A percentile compares a stretch with the other conserved stretches of the same genome.
phyloP scores from a whole-genome alignment of 2,888 invertebrate genomes.

The Trilocha varians region DNA sequence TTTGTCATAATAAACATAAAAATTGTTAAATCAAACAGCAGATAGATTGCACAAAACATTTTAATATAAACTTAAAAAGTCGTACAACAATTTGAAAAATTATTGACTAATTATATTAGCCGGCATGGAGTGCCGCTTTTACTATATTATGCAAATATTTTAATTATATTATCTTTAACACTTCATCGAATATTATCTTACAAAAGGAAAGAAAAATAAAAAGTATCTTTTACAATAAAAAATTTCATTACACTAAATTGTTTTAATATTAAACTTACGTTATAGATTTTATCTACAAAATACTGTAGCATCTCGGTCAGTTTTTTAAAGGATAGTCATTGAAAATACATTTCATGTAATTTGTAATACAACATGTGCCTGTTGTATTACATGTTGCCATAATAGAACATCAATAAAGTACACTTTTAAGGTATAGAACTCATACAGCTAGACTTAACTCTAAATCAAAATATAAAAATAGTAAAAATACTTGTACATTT shows the following conservation, averaged over 20 bases:
- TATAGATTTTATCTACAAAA: slow-evolving; percentile 74
- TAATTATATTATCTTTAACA: slow-evolving; percentile 77
- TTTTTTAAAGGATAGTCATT: slow-evolving; percentile 61
- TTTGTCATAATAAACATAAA: slow-evolving; percentile 5
- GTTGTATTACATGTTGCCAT: too few species aligned
- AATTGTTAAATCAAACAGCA: slow-evolving; percentile 31
- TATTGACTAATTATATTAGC: slow-evolving; percentile 84
- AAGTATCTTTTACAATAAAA: slow-evolving; percentile 69
- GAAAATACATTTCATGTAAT: slow-evolving; percentile 51
- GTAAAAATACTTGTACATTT: slow-evolving; percentile 71
- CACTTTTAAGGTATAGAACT: slow-evolving; percentile 60
- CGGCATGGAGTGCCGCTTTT: slow-evolving; percentile 80
- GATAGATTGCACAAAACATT: slow-evolving; percentile 85
- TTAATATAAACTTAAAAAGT: slow-evolving; percentile 91
- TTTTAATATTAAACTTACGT: slow-evolving; percentile 68
- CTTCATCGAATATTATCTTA: slow-evolving; percentile 74
- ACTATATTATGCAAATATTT: slow-evolving; percentile 78
- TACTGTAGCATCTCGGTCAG: slow-evolving; percentile 65
- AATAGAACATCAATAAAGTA: slow-evolving; percentile 61
- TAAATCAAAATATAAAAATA: slow-evolving; percentile 73
- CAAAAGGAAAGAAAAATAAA: slow-evolving; percentile 70
- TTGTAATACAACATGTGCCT: too few species aligned
- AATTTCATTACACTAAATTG: slow-evolving; percentile 69
- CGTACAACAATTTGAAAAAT: slow-evolving; percentile 91
- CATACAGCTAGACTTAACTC: slow-evolving; percentile 70